These are phyloP conservation scores for Leptura quadrifasciata DNA, from an alignment of 2,888 invertebrate species.

Conservation along the genomic window DNA sequence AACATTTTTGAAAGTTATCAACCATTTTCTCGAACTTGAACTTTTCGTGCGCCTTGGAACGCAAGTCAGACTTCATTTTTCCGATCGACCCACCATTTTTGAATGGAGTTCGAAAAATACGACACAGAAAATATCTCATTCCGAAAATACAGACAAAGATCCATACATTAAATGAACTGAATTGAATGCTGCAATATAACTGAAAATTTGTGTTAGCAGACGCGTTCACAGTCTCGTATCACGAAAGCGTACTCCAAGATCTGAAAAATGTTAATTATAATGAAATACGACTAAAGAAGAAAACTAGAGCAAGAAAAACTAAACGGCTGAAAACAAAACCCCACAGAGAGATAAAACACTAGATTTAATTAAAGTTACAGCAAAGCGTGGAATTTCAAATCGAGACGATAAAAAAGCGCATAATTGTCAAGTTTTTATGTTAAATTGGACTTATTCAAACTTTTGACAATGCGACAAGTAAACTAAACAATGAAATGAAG, in stretches of 20 bases:
- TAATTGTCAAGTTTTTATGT: conserved; percentile 5
- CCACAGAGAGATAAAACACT: conserved; percentile 1
- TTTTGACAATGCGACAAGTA: neutral
- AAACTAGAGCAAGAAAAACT: conserved; percentile 12
- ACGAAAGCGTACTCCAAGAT: neutral
- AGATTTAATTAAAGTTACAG: conserved; percentile 10
- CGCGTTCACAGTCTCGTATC: neutral
- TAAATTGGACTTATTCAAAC: neutral
- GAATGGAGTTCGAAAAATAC: too few relatives aligned
- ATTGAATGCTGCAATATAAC: too few relatives aligned
- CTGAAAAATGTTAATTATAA: conserved; percentile 15
- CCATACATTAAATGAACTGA: too few relatives aligned
- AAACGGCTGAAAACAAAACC: conserved; percentile 7
- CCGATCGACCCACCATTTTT: too few relatives aligned
- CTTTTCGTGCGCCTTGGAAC: too few relatives aligned
- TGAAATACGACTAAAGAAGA: conserved; percentile 11
- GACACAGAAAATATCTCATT: too few relatives aligned
- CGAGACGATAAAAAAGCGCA: neutral
- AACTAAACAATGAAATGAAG: neutral
- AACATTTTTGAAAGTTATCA: too few relatives aligned
- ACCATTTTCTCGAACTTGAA: too few relatives aligned
- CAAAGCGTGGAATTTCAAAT: neutral
- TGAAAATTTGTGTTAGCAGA: too few relatives aligned
- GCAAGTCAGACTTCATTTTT: too few relatives aligned
- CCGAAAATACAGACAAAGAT: too few relatives aligned